Conservation (phyloP, 2,797 vertebrate species). For the Heliangelus exortis region DNA sequence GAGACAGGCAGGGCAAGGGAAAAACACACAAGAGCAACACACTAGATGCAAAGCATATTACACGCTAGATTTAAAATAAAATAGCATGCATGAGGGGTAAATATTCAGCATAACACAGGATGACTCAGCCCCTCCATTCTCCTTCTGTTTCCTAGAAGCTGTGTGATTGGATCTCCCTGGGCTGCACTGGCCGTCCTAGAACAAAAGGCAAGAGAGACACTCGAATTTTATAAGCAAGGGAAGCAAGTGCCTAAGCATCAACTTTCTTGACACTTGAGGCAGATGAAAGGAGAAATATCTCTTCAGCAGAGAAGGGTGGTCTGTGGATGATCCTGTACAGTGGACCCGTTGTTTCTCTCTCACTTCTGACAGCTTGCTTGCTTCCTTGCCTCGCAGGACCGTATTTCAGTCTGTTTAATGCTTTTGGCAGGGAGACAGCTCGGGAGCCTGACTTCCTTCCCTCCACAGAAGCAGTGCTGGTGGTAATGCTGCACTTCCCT, state of each 20-base stretch:
- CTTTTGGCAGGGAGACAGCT: neutral
- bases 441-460: neutral
- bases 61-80: slow-evolving; percentile 76
- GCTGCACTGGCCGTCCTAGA: neutral
- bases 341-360: neutral
- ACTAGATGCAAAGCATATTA: slow-evolving; percentile 69
- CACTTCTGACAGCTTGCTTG: neutral
- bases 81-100: slow-evolving; percentile 63
- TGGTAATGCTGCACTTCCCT: too few species aligned
- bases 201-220: neutral
- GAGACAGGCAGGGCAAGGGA: slow-evolving; percentile 68
- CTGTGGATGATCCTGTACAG: slow-evolving; percentile 23
- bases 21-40: slow-evolving; percentile 71
- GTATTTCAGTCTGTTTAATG: neutral
- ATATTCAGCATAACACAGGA: slow-evolving; percentile 59
- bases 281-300: slow-evolving; percentile 31
- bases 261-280: slow-evolving; percentile 5
- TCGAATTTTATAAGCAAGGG: neutral
- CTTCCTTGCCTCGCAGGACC: neutral
- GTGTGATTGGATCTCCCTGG: neutral
- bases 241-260: neutral
- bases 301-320: neutral
- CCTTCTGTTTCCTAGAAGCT: neutral
- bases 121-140: neutral
- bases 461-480: neutral